Conservation (phyloP, 2,113 vertebrate species). For the Rhipidura dahli region DNA sequence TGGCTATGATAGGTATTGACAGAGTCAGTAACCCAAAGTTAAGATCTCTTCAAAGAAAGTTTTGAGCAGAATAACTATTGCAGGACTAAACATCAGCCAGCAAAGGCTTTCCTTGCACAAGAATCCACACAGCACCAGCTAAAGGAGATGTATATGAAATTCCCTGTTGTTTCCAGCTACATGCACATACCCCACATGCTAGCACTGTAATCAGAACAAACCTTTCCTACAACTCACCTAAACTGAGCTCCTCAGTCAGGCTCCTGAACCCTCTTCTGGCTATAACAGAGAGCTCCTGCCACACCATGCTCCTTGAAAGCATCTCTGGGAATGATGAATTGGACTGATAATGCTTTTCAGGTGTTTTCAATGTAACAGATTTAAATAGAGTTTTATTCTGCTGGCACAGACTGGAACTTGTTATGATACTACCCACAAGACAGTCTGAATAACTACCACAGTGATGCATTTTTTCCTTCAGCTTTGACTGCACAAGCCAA, state of each 20-base stretch:
- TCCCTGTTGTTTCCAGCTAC: not conserved
- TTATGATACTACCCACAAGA: not conserved
- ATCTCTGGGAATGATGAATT: slow-evolving; percentile 12
- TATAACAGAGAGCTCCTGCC: not conserved
- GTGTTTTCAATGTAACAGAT: not conserved
- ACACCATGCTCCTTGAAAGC: not conserved
- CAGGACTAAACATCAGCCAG: not conserved
- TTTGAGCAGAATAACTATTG: not conserved
- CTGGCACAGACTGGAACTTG: not conserved
- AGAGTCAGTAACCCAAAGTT: not conserved
- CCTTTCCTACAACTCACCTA: not conserved
- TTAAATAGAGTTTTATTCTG: not conserved
- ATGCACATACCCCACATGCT: not conserved
- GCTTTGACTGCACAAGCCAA: not conserved
- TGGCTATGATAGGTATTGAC: not conserved
- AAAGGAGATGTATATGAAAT: not conserved
- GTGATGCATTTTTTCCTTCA: not conserved
- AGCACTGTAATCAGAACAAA: not conserved
- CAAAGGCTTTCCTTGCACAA: not conserved
- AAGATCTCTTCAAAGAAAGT: not conserved
- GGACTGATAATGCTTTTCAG: not conserved
- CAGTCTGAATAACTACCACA: not conserved
- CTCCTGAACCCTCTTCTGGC: not conserved
- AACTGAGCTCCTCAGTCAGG: not conserved
- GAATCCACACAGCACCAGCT: not conserved